A percentile compares a stretch with the other conserved stretches of the same genome.
Evolutionary conservation across 2,888 invertebrate genomes (phyloP).

Genomic region (Zeuzera pyrina): DNA sequence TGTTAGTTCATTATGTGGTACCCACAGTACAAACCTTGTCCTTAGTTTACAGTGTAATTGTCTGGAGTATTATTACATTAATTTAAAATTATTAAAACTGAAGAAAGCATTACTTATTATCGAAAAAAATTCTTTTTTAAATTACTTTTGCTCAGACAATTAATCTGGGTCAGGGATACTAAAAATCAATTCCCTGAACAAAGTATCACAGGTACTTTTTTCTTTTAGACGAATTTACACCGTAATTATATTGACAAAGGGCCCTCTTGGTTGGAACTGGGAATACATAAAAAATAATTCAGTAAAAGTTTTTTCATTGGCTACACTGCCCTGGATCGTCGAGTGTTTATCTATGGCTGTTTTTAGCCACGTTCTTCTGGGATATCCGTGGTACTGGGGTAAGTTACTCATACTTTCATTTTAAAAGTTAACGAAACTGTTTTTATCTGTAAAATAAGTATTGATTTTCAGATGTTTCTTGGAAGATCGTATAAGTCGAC

Average conservation of each 20-base stretch:
- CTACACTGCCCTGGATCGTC: slow-evolving; percentile 60
- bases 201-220: slow-evolving; percentile 13
- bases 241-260: slow-evolving; percentile 63
- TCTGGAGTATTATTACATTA: too few species aligned
- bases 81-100: too few species aligned
- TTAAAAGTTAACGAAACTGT: too few species aligned
- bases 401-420: too few species aligned
- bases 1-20: too few species aligned
- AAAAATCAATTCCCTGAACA: slow-evolving; percentile 15
- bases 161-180: slow-evolving; percentile 12
- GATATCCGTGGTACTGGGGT: slow-evolving; percentile 69
- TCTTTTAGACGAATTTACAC: slow-evolving; percentile 61
- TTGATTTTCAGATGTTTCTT: too few species aligned
- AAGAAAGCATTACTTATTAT: too few species aligned
- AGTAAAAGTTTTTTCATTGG: slow-evolving; percentile 62
- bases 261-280: slow-evolving; percentile 65
- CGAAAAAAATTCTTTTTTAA: slow-evolving; percentile 5
- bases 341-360: slow-evolving; percentile 60
- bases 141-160: slow-evolving; percentile 9
- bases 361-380: slow-evolving; percentile 52
- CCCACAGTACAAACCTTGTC: too few species aligned
- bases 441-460: too few species aligned
- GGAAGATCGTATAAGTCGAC: too few species aligned
- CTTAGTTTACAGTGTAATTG: too few species aligned
- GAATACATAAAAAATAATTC: slow-evolving; percentile 62